Conservation (phyloP, 1,140 invertebrate species). For the Neodiprion pinetum region DNA sequence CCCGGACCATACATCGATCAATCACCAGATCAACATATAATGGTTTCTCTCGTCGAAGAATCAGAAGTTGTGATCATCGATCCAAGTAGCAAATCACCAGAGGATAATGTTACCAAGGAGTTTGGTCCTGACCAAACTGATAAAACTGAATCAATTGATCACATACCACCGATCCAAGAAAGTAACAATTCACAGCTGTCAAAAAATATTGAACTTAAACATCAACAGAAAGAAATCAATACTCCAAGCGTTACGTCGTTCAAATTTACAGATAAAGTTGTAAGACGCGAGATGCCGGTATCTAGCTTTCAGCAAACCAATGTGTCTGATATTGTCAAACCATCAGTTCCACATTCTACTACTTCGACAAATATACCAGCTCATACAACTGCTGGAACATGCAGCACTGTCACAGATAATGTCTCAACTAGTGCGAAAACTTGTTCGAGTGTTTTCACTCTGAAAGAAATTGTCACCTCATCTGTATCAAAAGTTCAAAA, state of each 20-base stretch:
- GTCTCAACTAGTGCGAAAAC: constrained; percentile 14
- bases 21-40: constrained; percentile 53
- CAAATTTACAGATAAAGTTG: constrained; percentile 39
- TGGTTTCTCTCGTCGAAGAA: constrained; percentile 62
- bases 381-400: not conserved
- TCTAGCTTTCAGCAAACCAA: constrained; percentile 50
- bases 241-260: constrained; percentile 33
- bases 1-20: constrained; percentile 54
- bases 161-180: constrained; percentile 41
- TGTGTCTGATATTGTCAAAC: constrained; percentile 28
- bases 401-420: not conserved
- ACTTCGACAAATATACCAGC: constrained; percentile 8
- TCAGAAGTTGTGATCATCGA: constrained; percentile 70
- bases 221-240: constrained; percentile 33
- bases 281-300: constrained; percentile 37
- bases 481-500: constrained; percentile 32
- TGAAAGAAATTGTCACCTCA: constrained; percentile 36
- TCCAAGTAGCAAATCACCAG: constrained; percentile 65
- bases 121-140: constrained; percentile 67
- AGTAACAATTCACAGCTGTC: constrained; percentile 27
- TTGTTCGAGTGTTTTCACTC: constrained; percentile 21
- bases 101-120: constrained; percentile 68
- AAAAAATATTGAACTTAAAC: constrained; percentile 29
- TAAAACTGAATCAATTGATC: constrained; percentile 57
- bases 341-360: constrained; percentile 33